Conservation (phyloP, 1,140 invertebrate species). For the Pentalonia nigronervosa region DNA sequence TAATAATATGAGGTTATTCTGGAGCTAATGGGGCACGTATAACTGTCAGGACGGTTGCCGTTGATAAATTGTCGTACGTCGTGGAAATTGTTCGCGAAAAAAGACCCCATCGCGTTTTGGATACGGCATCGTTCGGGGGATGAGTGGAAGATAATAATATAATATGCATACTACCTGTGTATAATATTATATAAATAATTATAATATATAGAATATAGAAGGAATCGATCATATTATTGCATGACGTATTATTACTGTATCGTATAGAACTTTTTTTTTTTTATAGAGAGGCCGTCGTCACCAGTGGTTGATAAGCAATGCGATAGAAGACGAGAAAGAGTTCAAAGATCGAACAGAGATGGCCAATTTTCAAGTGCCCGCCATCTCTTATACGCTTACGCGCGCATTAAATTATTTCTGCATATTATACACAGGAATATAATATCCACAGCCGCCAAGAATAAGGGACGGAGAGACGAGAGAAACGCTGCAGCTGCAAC, state of each 20-base stretch:
- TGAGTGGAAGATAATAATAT: not conserved
- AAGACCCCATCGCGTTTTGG: not conserved
- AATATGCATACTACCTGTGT: not conserved
- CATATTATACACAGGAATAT: not conserved
- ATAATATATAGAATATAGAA: not conserved
- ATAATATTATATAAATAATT: not conserved
- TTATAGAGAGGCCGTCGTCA: too few relatives aligned
- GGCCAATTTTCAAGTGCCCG: not conserved
- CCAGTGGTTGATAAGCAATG: not conserved
- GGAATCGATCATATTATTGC: not conserved
- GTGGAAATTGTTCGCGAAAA: not conserved
- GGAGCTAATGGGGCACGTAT: constrained; percentile 49
- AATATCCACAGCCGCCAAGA: not conserved
- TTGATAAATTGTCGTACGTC: constrained; percentile 46
- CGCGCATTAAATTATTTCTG: not conserved
- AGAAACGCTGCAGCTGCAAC: not conserved
- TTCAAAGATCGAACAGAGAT: not conserved
- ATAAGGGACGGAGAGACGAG: not conserved
- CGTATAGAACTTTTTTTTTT: too few relatives aligned
- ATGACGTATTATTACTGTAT: not conserved
- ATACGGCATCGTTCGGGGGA: not conserved
- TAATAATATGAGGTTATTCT: constrained; percentile 24
- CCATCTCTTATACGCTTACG: not conserved
- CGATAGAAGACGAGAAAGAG: not conserved
- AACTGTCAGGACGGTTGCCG: constrained; percentile 21